Base-by-base conservation (phyloP, 2,113 vertebrate genomes). In the Grantiella picta region DNA sequence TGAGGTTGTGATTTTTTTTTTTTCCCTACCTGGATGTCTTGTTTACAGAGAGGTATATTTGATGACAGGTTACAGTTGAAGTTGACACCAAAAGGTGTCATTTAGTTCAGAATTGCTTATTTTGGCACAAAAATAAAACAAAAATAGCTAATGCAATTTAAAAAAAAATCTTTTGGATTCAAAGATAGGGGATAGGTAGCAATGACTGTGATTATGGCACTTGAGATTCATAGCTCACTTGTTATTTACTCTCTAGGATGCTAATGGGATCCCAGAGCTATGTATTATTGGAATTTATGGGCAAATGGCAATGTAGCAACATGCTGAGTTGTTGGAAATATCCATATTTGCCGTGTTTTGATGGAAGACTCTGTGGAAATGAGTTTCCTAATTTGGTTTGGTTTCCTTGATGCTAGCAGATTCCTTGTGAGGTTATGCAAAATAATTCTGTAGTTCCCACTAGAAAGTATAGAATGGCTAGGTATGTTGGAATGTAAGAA, bases 191-290 rank as follows among this genome's bases (percentile, higher is more conserved):
- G 31, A 69, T 69, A 65, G 54, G 64, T 84, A 80, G 63, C 18
- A 21, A 47, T 89, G 72, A 84, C 77, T 92, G 86, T 94, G 92
- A 94, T 94, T 95, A 84, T 76, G 79, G 52, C 49, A 18, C 31
- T 89, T 81, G 47, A 94, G 83, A 95, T 89, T 91, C 87, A 81
- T 84, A 82, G 60, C 64, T 93, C 28, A 40, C 77, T 95, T 81
- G 76, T 95, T 94, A 91, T 79, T 97, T 95, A 76, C 89, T 76
- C 94, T 94, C 86, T 90, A 79, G 95, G 95, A 82, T 96, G 73
- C 80, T 94, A 91, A 81, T 89, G 70, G 64, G 65, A 82, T 94
- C 73, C 61, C 92, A 92, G 89, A 95, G 69, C 65, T 84, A 68
- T 86, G 72, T 86, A 71, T 95, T 95, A 91, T 36, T 79, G 72